Percentiles rank a stretch among this genome's conserved stretches.
Conservation (phyloP, 2,797 vertebrate species). For the Argentina silus region DNA sequence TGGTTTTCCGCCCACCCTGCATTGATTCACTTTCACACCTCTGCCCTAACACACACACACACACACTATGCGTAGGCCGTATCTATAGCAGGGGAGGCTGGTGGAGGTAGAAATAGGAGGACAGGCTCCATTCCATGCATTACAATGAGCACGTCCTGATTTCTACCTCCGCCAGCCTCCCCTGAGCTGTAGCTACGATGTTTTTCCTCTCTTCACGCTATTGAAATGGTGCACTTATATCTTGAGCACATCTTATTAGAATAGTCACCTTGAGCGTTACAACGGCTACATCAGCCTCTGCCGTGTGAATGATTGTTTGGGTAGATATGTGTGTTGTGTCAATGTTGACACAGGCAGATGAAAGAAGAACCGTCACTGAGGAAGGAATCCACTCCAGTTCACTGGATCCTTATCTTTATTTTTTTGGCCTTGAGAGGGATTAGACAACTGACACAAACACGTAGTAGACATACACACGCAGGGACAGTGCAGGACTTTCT, state of each 20-base stretch:
- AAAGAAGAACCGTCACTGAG: not conserved
- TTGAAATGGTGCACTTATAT: not conserved
- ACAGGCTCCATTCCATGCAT: too few relatives aligned
- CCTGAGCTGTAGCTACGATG: too few relatives aligned
- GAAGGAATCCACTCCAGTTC: not conserved
- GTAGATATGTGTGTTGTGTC: conserved; percentile 6
- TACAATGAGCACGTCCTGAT: too few relatives aligned
- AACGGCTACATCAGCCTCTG: not conserved
- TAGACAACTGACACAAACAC: not conserved
- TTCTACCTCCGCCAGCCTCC: too few relatives aligned
- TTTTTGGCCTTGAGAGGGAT: not conserved
- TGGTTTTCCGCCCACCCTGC: not conserved
- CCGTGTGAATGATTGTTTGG: conserved; percentile 11
- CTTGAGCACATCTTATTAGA: not conserved
- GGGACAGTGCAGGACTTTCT: conserved; percentile 19
- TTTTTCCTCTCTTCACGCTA: too few relatives aligned
- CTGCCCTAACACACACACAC: not conserved
- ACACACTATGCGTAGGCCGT: not conserved
- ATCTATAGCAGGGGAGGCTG: too few relatives aligned
- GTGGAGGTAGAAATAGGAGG: too few relatives aligned
- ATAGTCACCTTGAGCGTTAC: not conserved
- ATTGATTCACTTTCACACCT: conserved; percentile 7
- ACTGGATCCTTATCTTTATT: not conserved
- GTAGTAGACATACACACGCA: not conserved
- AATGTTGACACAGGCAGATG: conserved; percentile 23